Percentiles rank a stretch among this genome's conserved stretches.
phyloP scores from a whole-genome alignment of 1,140 invertebrate species.

The Trachelipus rathkii region DNA sequence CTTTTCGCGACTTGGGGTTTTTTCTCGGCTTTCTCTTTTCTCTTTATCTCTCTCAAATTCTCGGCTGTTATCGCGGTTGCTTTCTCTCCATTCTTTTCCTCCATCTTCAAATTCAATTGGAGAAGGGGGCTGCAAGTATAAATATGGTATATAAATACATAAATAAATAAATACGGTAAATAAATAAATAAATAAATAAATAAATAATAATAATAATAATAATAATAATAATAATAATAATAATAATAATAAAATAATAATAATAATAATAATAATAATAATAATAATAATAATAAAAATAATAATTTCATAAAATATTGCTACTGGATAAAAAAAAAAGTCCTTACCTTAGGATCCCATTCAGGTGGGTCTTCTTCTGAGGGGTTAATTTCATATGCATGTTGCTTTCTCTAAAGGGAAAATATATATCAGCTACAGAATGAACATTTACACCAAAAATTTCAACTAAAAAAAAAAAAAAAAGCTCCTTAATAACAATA shows the following conservation, averaged over 20 bases:
- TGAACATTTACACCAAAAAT: too few relatives aligned
- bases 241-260: too few relatives aligned
- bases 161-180: too few relatives aligned
- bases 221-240: too few relatives aligned
- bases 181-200: too few relatives aligned
- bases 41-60: background rate
- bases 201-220: too few relatives aligned
- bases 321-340: background rate
- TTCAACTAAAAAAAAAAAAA: too few relatives aligned
- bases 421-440: background rate
- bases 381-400: background rate
- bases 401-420: background rate
- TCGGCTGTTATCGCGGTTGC: background rate
- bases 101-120: conserved; percentile 1
- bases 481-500: too few relatives aligned
- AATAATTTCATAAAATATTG: too few relatives aligned
- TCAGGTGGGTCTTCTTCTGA: conserved; percentile 2
- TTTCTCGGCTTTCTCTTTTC: background rate
- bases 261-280: too few relatives aligned
- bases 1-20: background rate
- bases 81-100: background rate
- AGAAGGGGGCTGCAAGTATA: background rate
- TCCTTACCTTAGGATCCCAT: background rate
- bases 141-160: too few relatives aligned
- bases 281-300: too few relatives aligned